These are phyloP conservation scores for Thaleichthys pacificus DNA, from an alignment of 2,797 vertebrate species.

Conservation along the genomic window DNA sequence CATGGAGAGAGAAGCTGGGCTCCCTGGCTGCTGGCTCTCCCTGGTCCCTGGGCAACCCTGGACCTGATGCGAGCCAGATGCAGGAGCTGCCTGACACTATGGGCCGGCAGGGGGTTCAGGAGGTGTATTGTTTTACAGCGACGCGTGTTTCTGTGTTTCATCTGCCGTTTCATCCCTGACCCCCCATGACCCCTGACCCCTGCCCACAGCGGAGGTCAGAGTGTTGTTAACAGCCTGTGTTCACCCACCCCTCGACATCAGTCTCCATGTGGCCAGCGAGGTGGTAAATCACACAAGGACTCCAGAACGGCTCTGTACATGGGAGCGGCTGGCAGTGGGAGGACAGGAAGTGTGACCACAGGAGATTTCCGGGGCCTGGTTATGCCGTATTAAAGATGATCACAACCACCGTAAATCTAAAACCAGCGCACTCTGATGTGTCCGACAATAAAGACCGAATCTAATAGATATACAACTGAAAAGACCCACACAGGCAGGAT, in stretches of 20 bases:
- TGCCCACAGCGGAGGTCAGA: conserved; percentile 18
- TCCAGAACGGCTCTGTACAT: conserved; percentile 50
- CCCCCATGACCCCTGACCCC: conserved; percentile 25
- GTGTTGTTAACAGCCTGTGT: background rate
- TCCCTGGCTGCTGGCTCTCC: conserved; percentile 49
- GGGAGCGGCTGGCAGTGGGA: conserved; percentile 39
- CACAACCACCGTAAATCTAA: conserved; percentile 45
- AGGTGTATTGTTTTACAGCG: conserved; percentile 32
- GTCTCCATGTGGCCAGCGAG: conserved; percentile 22
- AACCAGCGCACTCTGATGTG: conserved; percentile 41
- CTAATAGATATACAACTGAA: conserved; percentile 5
- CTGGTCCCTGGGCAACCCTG: conserved; percentile 48
- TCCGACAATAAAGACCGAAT: conserved; percentile 38
- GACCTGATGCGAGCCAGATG: conserved; percentile 62
- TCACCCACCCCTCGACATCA: background rate
- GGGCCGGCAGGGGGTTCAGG: background rate
- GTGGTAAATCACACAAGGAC: conserved; percentile 42
- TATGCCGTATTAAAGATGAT: conserved; percentile 56
- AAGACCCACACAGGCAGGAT: conserved; percentile 1
- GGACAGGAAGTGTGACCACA: conserved; percentile 52
- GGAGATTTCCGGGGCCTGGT: conserved; percentile 46
- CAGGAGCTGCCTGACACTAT: background rate
- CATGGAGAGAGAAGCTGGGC: conserved; percentile 48
- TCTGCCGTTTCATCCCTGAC: conserved; percentile 36
- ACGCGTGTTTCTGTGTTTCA: conserved; percentile 22